These are phyloP conservation scores for Ganaspis sp. DNA, from an alignment of 1,140 invertebrate species.

Conservation along the genomic window DNA sequence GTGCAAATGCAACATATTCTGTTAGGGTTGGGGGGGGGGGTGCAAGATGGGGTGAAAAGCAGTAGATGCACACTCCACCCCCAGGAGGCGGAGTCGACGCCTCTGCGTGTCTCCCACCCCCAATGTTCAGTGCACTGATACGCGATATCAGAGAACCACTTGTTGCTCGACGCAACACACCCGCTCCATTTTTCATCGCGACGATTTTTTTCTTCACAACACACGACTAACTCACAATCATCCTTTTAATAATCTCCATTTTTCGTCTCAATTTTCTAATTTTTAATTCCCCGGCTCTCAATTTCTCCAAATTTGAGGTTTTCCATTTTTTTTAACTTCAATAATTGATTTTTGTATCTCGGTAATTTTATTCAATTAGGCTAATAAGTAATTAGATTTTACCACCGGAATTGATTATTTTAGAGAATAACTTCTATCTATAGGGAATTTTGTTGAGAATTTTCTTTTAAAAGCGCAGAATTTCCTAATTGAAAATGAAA, in stretches of 20 bases:
- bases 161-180: conserved; percentile 65
- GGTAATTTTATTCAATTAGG: too few species aligned
- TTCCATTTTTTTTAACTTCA: too few species aligned
- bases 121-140: conserved; percentile 64
- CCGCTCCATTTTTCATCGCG: conserved; percentile 54
- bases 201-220: conserved; percentile 36
- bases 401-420: too few species aligned
- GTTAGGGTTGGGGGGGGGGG: conserved; percentile 36
- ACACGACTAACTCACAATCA: conserved; percentile 36
- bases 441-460: too few species aligned
- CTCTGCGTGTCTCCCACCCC: conserved; percentile 53
- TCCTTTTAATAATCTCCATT: conserved; percentile 1
- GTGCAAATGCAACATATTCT: conserved; percentile 16
- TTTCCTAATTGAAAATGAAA: too few species aligned
- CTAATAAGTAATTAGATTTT: too few species aligned
- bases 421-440: too few species aligned
- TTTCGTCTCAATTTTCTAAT: neutral
- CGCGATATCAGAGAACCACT: conserved; percentile 76
- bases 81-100: conserved; percentile 60
- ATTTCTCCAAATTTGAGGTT: too few species aligned
- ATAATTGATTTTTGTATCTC: too few species aligned
- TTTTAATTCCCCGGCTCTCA: too few species aligned
- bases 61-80: conserved; percentile 50
- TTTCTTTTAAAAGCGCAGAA: too few species aligned
- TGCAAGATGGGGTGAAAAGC: conserved; percentile 40